Percentiles rank a stretch among this genome's conserved stretches.
Evolutionary conservation across 2,888 invertebrate species (phyloP).

Genomic region (Drosophila acutilabella): DNA sequence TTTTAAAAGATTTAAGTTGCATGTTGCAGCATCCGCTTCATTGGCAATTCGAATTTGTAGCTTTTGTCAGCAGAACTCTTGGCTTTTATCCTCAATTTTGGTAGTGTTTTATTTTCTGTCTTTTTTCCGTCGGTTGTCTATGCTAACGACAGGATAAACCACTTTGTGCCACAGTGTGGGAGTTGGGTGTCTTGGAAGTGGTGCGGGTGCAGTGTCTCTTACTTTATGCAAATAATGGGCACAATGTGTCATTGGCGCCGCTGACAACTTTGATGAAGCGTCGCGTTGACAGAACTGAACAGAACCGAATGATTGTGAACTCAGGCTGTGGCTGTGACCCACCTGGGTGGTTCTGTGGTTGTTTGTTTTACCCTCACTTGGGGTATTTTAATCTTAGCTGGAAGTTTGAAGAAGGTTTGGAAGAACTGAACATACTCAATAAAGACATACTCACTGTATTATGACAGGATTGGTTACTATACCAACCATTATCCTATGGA

Average conservation of each 20-base stretch:
- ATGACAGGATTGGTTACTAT: no score
- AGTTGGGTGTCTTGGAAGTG: no score
- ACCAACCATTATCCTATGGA: no score
- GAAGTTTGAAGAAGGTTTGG: no score
- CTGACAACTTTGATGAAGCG: conserved; percentile 76
- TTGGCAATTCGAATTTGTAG: conserved; percentile 19
- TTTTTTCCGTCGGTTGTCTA: conserved; percentile 19
- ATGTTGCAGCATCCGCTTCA: conserved; percentile 24
- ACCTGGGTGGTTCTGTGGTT: neutral
- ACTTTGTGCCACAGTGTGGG: conserved; percentile 48
- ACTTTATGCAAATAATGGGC: conserved; percentile 79
- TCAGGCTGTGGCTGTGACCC: conserved; percentile 9
- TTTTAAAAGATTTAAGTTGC: conserved; percentile 6
- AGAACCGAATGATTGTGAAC: conserved; percentile 38
- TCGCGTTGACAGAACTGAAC: conserved; percentile 54
- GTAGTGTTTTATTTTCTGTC: conserved; percentile 1
- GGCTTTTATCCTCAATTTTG: neutral
- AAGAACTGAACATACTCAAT: no score
- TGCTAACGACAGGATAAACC: conserved; percentile 67
- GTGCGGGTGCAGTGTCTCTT: conserved; percentile 20
- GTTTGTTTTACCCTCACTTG: no score
- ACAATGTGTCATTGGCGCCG: conserved; percentile 74
- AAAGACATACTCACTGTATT: no score
- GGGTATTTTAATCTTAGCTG: no score
- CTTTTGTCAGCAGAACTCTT: conserved; percentile 14